Percentiles rank a stretch among this genome's conserved stretches.
Evolutionary conservation across 2,797 vertebrate genomes (phyloP).

Genomic region (Saxicola maurus): DNA sequence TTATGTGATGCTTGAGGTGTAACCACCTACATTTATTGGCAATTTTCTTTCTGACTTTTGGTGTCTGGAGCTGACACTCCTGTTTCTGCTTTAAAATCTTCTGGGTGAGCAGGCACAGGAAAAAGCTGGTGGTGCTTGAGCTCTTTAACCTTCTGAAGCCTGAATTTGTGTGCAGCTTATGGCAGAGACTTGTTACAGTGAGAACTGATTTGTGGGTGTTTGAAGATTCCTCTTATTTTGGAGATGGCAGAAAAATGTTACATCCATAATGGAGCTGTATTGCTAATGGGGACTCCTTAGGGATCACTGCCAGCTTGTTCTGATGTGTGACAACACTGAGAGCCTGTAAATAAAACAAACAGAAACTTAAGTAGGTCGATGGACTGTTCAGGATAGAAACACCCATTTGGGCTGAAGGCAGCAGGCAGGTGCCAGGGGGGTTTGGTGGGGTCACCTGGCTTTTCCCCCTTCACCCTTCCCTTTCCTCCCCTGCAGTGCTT

Average conservation of each 20-base stretch:
- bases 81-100: not conserved
- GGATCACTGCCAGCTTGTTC: conserved; percentile 23
- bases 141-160: not conserved
- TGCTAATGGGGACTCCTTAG: not conserved
- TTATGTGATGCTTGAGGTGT: not conserved
- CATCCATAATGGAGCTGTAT: not conserved
- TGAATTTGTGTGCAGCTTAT: not conserved
- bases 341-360: conserved; percentile 36
- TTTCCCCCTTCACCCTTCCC: not conserved
- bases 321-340: not conserved
- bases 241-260: not conserved
- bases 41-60: not conserved
- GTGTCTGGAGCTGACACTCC: not conserved
- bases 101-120: not conserved
- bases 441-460: not conserved
- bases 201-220: not conserved
- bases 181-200: not conserved
- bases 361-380: not conserved
- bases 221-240: not conserved
- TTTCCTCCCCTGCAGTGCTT: not conserved
- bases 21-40: not conserved
- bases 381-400: not conserved
- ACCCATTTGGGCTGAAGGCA: not conserved
- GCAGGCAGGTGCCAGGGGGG: not conserved
- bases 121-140: not conserved